Base-by-base conservation (phyloP, 2,888 invertebrate genomes). In the Ischnus inquisitorius region DNA sequence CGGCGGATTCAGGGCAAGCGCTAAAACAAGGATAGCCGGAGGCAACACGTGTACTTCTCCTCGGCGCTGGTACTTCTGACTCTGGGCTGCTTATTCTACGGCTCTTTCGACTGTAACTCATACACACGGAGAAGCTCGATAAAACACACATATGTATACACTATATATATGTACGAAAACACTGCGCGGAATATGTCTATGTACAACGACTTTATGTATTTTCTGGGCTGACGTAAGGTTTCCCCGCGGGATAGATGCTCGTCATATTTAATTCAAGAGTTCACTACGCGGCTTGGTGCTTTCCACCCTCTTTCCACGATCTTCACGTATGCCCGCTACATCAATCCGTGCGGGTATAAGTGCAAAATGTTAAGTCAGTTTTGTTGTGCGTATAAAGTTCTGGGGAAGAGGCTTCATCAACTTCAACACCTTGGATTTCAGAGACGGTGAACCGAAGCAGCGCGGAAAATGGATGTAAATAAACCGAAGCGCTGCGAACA, bases 241-340 rank as follows among this genome's bases (percentile, higher is more conserved):
- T 84, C 57, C 83, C 75, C 77, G 62, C 77, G 82, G 82, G 82
- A 74, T 85, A 82, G 80, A 79, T 76, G 69, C 75, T 79, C 80
- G 75, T 84, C 86, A 90, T 90, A 89, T 90, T 87, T 90, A 89
- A 90, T 90, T 90, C 89, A 90, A 82, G 86, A 89, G 86, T 87
- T 87, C 82, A 79, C 84, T 83, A 82, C 65, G 54, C 62, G 22
- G 75, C 67, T 34, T 8, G 64, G 57, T 51, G 71, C 69, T 62
- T 76, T 41, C 54, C 41, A 22, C 19, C 46, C 12, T 57, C 64
- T 14, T 43, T 48, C 51, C 77, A 28, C 48, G 43, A 60, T 39
- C 39, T 68, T 46, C 12, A 22, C 65, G 60, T 69, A 14, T 41
- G 57, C 82, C 19, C 62, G 57, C 41, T 16, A 25, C 62, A 22